Evolutionary conservation across 2,797 vertebrate genomes (phyloP).

Genomic region (Taenioides sp.): DNA sequence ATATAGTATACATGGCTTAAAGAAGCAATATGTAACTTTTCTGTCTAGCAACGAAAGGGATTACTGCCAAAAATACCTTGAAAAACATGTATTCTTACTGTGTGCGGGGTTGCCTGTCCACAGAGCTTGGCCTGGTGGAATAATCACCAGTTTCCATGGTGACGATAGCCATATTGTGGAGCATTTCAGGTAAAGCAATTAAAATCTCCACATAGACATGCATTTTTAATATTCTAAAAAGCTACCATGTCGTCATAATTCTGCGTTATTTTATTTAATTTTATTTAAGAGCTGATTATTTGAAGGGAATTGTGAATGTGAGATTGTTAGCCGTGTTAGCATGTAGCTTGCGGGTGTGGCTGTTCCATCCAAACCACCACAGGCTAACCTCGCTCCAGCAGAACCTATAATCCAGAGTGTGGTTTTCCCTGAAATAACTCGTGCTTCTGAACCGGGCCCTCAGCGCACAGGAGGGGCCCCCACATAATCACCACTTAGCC

Average conservation of each 20-base stretch:
- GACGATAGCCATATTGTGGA: not conserved
- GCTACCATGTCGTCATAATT: not conserved
- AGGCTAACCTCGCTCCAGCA: conserved; percentile 35
- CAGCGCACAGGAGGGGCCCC: conserved; percentile 59
- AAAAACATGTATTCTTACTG: not conserved
- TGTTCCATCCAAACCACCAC: conserved; percentile 56
- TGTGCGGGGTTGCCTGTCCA: too few relatives aligned
- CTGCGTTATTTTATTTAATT: not conserved
- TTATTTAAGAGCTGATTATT: not conserved
- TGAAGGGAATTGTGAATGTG: not conserved
- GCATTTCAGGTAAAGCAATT: not conserved
- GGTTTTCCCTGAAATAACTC: conserved; percentile 80
- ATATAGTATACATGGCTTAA: not conserved
- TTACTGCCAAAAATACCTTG: too few relatives aligned
- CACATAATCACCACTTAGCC: conserved; percentile 6
- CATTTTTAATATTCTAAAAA: not conserved
- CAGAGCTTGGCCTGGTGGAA: too few relatives aligned
- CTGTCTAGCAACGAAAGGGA: too few relatives aligned
- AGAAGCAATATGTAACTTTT: not conserved
- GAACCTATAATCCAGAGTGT: conserved; percentile 69
- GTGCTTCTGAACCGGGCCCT: conserved; percentile 39
- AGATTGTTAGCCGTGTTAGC: conserved; percentile 13
- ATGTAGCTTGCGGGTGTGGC: conserved; percentile 59
- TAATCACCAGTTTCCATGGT: not conserved
- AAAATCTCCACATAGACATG: not conserved